Evolutionary conservation across 37 sponge, comb jelly and placozoan species (phyloP).

Genomic region (Aplysina aerophoba): DNA sequence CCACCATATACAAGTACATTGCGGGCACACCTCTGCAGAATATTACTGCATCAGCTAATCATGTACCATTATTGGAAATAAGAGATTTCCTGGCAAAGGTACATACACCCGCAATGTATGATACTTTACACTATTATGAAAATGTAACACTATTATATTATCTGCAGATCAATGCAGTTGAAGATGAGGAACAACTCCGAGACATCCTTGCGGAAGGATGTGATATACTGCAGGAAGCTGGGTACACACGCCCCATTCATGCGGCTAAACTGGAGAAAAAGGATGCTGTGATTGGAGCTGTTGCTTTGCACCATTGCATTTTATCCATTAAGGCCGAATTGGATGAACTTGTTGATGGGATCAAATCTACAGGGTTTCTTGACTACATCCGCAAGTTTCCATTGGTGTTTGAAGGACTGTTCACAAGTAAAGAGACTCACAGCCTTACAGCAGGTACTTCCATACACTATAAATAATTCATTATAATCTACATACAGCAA

Average conservation of each 20-base stretch:
- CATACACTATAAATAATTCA: too few relatives aligned
- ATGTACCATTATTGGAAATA: too few relatives aligned
- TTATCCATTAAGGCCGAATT: neutral
- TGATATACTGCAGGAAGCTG: neutral
- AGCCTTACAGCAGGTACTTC: too few relatives aligned
- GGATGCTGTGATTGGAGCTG: neutral
- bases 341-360: neutral
- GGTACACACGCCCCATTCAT: neutral
- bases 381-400: neutral
- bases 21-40: neutral
- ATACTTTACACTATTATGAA: too few relatives aligned
- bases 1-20: neutral
- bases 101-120: too few relatives aligned
- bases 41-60: neutral
- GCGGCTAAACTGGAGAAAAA: neutral
- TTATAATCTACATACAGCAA: too few relatives aligned
- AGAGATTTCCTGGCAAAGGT: too few relatives aligned
- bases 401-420: neutral
- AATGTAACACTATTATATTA: too few relatives aligned
- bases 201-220: neutral
- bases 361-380: neutral
- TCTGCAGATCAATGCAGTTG: too few relatives aligned
- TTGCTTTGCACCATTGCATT: neutral
- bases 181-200: too few relatives aligned
- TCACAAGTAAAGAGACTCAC: too few relatives aligned